Percentiles rank a stretch among this genome's conserved stretches.
These are phyloP conservation scores for Drosophila leonis DNA, from an alignment of 2,888 invertebrate genomes.

Conservation along the genomic window DNA sequence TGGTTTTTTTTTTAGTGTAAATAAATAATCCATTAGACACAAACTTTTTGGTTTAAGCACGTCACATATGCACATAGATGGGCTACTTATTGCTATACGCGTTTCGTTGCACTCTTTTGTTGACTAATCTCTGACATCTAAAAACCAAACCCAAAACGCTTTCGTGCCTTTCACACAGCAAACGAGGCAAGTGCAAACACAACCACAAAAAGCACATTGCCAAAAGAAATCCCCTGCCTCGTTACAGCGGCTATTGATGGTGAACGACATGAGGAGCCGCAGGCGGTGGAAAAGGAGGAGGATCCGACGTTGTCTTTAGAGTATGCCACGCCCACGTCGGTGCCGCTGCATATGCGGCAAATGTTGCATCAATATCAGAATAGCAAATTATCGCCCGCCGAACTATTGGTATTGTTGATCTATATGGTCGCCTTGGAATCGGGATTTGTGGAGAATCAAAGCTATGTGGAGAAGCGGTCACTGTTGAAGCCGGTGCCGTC, in stretches of 20 bases:
- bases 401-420: conserved; percentile 76
- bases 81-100: conserved; percentile 30
- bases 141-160: conserved; percentile 30
- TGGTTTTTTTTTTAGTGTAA: conserved; percentile 15
- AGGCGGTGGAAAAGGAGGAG: background rate
- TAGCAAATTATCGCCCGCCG: conserved; percentile 47
- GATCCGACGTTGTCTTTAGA: conserved; percentile 64
- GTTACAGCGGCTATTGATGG: conserved; percentile 37
- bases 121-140: conserved; percentile 50
- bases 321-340: conserved; percentile 71
- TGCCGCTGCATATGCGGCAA: conserved; percentile 77
- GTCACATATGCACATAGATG: conserved; percentile 48
- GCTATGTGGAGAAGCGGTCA: conserved; percentile 45
- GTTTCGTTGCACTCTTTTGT: conserved; percentile 1
- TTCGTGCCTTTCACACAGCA: conserved; percentile 18
- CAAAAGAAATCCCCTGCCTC: conserved; percentile 50
- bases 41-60: conserved; percentile 34
- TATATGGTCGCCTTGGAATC: conserved; percentile 82
- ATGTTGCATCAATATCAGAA: conserved; percentile 53
- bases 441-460: conserved; percentile 72
- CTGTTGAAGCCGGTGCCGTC: conserved; percentile 54
- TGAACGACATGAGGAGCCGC: background rate
- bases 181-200: conserved; percentile 33
- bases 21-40: conserved; percentile 23
- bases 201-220: conserved; percentile 23